Base-by-base conservation (phyloP, 92 coral and sea anemone genomes). In the Hydrozoanthus gracilis region DNA sequence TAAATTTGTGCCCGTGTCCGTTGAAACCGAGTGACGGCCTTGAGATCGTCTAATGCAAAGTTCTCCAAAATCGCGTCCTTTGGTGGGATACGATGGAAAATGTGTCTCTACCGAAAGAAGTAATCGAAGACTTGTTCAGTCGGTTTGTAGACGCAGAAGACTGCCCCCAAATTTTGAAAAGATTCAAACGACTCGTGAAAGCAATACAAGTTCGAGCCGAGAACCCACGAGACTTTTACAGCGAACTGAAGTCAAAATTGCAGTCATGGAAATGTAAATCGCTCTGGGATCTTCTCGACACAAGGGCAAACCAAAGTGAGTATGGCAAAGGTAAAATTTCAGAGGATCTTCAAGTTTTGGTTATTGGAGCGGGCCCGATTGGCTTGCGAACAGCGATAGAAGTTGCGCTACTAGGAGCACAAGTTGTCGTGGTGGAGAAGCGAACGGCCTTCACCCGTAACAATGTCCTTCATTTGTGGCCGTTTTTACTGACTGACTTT, bases 391-490 rank as follows among this genome's bases (percentile, higher is more conserved):
- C 99, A 4, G 99, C 97, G 3, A 95, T 96, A 8, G 99, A 96
- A 92, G 87, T 93, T n/a, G 96, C 98, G 64, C 88, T 96, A 20
- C 84, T 96, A 14, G 99, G 99, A 54, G 98, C 96, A 3, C 95
- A 93, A 79, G 99, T 96, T 50, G 92, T 92, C 35, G 61, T 96
- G 79, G 96, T 96, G 50, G 99, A 96, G 88, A 96, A 96, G 61
- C 82, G 99, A 65, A 92, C 93, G 55, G 68, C 90, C 1, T 96
- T 96, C 84, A 60, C 92, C 15, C 88, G 99, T 39, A 95, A 96
- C 86, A 96, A 96, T 92, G 99, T 96, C 4, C 93, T 96, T 10
- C 99, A 96, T 66, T 66, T 96, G 51, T 96, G 99, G 99, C 99
- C 99, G 13, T 96, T 96, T 83, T 49, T 96, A 4, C 93, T 96